Base-by-base conservation (phyloP, 2,113 vertebrate species). In the Aphyosemion australe region DNA sequence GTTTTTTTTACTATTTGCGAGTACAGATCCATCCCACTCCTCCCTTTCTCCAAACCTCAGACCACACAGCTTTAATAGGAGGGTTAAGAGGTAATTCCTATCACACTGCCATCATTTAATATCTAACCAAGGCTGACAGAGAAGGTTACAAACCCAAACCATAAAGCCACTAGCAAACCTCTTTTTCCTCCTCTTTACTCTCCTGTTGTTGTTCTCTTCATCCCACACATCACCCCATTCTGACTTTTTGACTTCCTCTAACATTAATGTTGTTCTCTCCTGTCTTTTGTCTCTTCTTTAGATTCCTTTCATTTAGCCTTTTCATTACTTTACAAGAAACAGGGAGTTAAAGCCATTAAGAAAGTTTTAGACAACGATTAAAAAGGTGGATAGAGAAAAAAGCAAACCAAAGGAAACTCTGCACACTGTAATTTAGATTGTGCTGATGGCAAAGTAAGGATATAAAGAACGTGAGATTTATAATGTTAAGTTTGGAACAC, bases 81-180 rank as follows among this genome's bases (percentile, higher is more conserved):
- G 86, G 84, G 83, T 89, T 89, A 87, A 79, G 89, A 89, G 87
- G 86, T 90, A 90, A 90, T 89, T 89, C 89, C 89, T 84, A 90
- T 90, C 89, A 87, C 86, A 83, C 89, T 88, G 79, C 84, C 84
- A 87, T 89, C 84, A 84, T 89, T 90, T 86, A 87, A 88, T 86
- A 87, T 81, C 82, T 82, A 89, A 88, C 84, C 85, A 16, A 83
- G 77, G 75, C 76, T 85, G 87, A 89, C 88, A 82, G 83, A 74
- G 75, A 88, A 90, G 87, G 87, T 85, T 89, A 88, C n/a, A 74
- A 87, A 87, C 85, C 83, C 84, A 79, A 86, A 86, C 83, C 85
- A 85, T 61, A 89, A 88, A 86, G 67, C 87, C 87, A 87, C 79
- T 55, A 75, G 72, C 78, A 79, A 78, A 72, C 73, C 51, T 78